Evolutionary conservation across 1,140 invertebrate genomes (phyloP).

Genomic region (Oncopodura yosiiana): DNA sequence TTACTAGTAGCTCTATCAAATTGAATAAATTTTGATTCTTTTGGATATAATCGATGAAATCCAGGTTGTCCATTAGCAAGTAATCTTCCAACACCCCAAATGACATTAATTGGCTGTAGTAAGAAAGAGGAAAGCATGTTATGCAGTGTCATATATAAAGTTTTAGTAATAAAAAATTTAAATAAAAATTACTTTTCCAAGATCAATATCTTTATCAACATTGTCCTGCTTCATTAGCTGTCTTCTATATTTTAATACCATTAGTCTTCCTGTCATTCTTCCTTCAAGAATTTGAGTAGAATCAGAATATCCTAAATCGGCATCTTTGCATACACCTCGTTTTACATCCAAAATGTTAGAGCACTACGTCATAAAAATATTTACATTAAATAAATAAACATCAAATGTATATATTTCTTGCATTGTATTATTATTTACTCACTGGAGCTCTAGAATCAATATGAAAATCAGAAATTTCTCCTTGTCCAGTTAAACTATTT

Average conservation of each 20-base stretch:
- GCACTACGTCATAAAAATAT: conserved; percentile 48
- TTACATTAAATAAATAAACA: not conserved
- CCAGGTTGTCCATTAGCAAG: conserved; percentile 67
- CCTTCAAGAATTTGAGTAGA: conserved; percentile 29
- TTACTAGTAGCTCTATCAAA: conserved; percentile 11
- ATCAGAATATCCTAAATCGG: conserved; percentile 49
- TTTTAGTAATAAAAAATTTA: not conserved
- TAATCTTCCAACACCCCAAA: conserved; percentile 76
- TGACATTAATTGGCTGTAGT: conserved; percentile 56
- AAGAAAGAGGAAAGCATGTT: conserved; percentile 1
- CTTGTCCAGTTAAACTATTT: conserved; percentile 20
- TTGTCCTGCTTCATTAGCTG: conserved; percentile 28
- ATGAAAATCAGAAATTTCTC: conserved; percentile 53
- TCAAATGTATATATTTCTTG: conserved; percentile 1
- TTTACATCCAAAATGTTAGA: conserved; percentile 72
- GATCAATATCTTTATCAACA: conserved; percentile 26
- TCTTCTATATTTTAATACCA: conserved; percentile 28
- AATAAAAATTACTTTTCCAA: not conserved
- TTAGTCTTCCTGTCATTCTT: conserved; percentile 16
- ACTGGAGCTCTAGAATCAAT: conserved; percentile 59
- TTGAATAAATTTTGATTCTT: conserved; percentile 40
- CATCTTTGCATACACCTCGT: conserved; percentile 75
- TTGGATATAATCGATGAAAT: conserved; percentile 72
- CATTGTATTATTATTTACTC: not conserved
- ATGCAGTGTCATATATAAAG: not conserved